These are phyloP conservation scores for Stegostoma tigrinum DNA, from an alignment of 2,113 vertebrate genomes.

Conservation along the genomic window DNA sequence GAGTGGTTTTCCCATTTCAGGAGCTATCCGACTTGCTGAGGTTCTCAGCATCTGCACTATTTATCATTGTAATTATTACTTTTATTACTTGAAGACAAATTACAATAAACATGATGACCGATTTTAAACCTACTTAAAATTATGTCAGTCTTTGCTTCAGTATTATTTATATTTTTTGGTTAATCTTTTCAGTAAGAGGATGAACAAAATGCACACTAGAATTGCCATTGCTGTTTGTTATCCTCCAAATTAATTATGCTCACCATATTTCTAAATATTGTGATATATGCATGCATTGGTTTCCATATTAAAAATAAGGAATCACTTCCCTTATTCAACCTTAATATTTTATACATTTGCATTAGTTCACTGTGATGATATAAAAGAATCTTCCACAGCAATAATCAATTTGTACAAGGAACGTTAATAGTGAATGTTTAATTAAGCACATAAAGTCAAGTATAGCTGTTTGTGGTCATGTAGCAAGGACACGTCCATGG, in stretches of 20 bases:
- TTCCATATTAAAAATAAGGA: neutral
- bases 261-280: neutral
- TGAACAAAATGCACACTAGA: neutral
- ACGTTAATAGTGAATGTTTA: neutral
- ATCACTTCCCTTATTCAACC: neutral
- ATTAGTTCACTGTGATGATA: neutral
- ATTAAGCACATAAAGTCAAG: neutral
- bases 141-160: neutral
- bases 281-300: neutral
- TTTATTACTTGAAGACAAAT: neutral
- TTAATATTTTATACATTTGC: neutral
- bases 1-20: too few species aligned
- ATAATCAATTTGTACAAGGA: neutral
- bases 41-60: too few species aligned
- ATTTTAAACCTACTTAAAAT: neutral
- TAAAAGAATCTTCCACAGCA: neutral
- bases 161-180: neutral
- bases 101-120: neutral
- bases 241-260: neutral
- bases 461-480: neutral
- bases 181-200: too few species aligned
- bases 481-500: neutral
- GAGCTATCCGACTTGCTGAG: too few species aligned
- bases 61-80: neutral
- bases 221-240: neutral